Evolutionary conservation across 64 coral and sea anemone species (phyloP).

Genomic region (Porites lutea): DNA sequence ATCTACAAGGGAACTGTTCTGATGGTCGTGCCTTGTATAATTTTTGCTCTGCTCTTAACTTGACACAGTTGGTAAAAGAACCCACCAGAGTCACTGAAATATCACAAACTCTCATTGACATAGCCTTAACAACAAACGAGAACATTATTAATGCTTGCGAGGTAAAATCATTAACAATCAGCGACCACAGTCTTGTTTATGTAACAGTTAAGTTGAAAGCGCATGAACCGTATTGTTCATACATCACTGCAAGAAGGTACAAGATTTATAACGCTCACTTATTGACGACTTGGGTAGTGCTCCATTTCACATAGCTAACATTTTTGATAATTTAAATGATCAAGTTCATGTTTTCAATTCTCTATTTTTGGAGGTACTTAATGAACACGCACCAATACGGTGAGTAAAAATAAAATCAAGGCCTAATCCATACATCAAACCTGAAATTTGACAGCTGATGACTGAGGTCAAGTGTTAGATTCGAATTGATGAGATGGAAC

Average conservation of each 20-base stretch:
- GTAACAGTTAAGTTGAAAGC: slow-evolving; percentile 42
- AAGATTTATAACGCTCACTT: slow-evolving; percentile 21
- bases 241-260: slow-evolving; percentile 44
- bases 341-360: slow-evolving; percentile 7
- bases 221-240: not conserved
- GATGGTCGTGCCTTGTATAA: slow-evolving; percentile 3
- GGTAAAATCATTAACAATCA: too few relatives aligned
- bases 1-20: slow-evolving; percentile 6
- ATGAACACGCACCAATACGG: slow-evolving; percentile 17
- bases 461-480: slow-evolving; percentile 67
- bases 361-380: not conserved
- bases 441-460: too few relatives aligned
- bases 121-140: too few relatives aligned
- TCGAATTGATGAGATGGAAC: slow-evolving; percentile 52
- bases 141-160: too few relatives aligned
- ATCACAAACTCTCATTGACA: not conserved
- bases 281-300: slow-evolving; percentile 9
- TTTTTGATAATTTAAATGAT: slow-evolving; percentile 25
- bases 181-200: not conserved
- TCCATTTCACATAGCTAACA: slow-evolving; percentile 36
- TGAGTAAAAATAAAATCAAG: slow-evolving; percentile 26
- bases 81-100: not conserved
- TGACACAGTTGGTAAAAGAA: not conserved
- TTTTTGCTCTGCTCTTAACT: not conserved
- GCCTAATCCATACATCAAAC: not conserved